These are phyloP conservation scores for Gambusia holbrooki DNA, from an alignment of 2,113 vertebrate species.

Conservation along the genomic window DNA sequence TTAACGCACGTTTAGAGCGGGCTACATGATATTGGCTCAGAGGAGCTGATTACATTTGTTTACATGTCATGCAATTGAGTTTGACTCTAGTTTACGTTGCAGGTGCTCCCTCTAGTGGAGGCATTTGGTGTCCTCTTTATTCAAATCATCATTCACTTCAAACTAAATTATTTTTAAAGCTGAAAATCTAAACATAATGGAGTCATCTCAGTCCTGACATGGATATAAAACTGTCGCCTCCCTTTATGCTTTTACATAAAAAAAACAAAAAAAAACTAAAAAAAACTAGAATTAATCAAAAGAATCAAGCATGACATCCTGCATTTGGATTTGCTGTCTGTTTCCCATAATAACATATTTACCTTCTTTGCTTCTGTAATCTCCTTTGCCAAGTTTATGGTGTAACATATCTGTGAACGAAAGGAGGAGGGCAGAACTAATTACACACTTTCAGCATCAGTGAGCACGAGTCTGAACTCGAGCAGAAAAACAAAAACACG, in stretches of 20 bases:
- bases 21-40: no score
- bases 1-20: no score
- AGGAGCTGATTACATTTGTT: neutral
- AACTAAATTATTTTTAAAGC: neutral
- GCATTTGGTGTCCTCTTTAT: neutral
- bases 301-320: no score
- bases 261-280: no score
- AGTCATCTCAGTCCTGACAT: neutral
- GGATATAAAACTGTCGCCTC: neutral
- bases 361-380: constrained; percentile 93
- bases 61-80: neutral
- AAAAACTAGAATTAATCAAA: no score
- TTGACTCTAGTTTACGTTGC: neutral
- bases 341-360: constrained; percentile 36
- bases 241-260: no score
- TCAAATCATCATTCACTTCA: neutral
- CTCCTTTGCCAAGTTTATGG: constrained; percentile 93
- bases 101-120: constrained; percentile 34
- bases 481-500: neutral
- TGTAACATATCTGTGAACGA: constrained; percentile 90
- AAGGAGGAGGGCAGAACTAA: constrained; percentile 8
- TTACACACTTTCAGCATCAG: neutral
- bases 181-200: neutral
- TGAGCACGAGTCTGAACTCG: neutral
- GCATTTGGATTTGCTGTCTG: no score